phyloP scores from a whole-genome alignment of 2,888 invertebrate species.

The Dyspetes luteomarginatus region DNA sequence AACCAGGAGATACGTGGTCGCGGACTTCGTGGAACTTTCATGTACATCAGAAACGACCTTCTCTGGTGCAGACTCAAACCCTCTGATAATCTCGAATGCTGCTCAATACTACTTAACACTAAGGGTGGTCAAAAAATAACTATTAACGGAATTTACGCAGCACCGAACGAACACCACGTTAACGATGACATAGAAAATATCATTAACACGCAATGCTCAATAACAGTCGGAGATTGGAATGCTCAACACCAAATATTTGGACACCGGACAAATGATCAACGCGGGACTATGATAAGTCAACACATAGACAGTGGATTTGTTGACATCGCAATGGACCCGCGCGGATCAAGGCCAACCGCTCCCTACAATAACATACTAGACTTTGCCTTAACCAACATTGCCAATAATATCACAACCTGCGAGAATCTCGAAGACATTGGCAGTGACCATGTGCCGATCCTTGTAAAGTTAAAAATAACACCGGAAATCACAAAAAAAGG shows the following conservation, averaged over 20 bases:
- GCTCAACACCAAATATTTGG: slow-evolving; percentile 24
- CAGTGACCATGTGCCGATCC: slow-evolving; percentile 43
- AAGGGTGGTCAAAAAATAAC: slow-evolving; percentile 8
- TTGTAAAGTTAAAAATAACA: slow-evolving; percentile 42
- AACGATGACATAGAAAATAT: slow-evolving; percentile 36
- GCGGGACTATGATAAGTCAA: neutral
- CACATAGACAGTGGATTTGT: neutral
- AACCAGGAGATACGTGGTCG: neutral
- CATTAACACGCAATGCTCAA: slow-evolving; percentile 7
- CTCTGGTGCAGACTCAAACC: slow-evolving; percentile 4
- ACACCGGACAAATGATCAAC: neutral
- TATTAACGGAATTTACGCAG: slow-evolving; percentile 20
- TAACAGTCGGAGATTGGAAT: slow-evolving; percentile 28
- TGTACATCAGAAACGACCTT: slow-evolving; percentile 10
- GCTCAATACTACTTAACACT: slow-evolving; percentile 19
- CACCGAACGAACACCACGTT: slow-evolving; percentile 11
- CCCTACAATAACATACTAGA: slow-evolving; percentile 15
- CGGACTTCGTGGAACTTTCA: slow-evolving; percentile 17
- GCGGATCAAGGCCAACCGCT: slow-evolving; percentile 9
- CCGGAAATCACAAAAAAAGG: slow-evolving; percentile 23
- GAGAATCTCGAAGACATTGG: slow-evolving; percentile 38
- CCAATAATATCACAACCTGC: slow-evolving; percentile 29
- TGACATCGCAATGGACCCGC: slow-evolving; percentile 17
- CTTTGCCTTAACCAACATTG: slow-evolving; percentile 33
- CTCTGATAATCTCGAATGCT: slow-evolving; percentile 1